phyloP scores from a whole-genome alignment of 2,113 vertebrate species.

The Oryzias woworae region DNA sequence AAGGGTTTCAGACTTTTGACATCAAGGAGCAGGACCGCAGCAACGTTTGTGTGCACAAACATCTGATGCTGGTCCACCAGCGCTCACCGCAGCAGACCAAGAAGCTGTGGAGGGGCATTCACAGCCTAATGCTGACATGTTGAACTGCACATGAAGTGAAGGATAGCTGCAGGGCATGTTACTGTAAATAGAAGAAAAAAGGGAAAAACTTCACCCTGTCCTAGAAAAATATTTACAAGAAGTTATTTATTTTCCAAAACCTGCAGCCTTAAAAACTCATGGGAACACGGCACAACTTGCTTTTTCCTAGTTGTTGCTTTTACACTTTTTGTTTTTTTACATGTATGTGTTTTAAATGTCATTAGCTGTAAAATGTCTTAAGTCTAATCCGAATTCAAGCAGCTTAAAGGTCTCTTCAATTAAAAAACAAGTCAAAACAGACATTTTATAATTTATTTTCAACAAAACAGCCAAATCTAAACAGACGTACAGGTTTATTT shows the following conservation, averaged over 20 bases:
- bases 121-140: constrained; percentile 66
- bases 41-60: constrained; percentile 79
- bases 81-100: constrained; percentile 73
- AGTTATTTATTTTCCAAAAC: too few relatives aligned
- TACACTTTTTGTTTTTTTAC: background rate
- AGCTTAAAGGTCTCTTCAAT: background rate
- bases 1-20: constrained; percentile 72
- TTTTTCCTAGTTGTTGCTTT: background rate
- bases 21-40: constrained; percentile 57
- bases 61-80: constrained; percentile 80
- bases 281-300: too few relatives aligned
- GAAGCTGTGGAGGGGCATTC: constrained; percentile 79
- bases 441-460: constrained; percentile 39
- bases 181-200: background rate
- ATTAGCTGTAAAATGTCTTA: background rate
- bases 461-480: constrained; percentile 35
- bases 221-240: too few relatives aligned
- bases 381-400: too few relatives aligned
- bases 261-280: too few relatives aligned
- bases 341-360: background rate
- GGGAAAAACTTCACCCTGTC: too few relatives aligned
- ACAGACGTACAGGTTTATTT: constrained; percentile 7
- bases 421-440: background rate
- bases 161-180: background rate
- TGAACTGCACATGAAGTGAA: constrained; percentile 29